These are phyloP conservation scores for Macroglossus sobrinus DNA, from an alignment of 2,113 vertebrate species.

Conservation along the genomic window DNA sequence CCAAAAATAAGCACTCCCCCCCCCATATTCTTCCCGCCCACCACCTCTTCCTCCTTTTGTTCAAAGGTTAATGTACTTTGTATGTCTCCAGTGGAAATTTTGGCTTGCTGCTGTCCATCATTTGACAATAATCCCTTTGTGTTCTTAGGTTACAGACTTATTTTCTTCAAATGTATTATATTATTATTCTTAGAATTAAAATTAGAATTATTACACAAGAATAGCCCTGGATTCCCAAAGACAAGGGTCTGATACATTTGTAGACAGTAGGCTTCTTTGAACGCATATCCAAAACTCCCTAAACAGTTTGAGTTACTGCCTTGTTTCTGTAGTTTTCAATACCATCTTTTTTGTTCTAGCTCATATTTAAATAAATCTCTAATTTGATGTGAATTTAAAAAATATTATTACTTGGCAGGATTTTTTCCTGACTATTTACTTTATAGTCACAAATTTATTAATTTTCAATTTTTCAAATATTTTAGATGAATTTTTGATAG, in stretches of 20 bases:
- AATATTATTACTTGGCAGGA: not conserved
- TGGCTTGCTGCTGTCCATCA: not conserved
- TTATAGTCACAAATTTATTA: not conserved
- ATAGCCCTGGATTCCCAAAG: not conserved
- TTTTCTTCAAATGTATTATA: slow-evolving; percentile 33
- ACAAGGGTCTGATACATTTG: not conserved
- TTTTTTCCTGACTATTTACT: not conserved
- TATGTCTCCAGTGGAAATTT: not conserved
- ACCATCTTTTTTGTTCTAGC: not conserved
- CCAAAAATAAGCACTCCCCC: not conserved
- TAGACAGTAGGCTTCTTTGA: not conserved
- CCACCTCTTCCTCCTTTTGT: not conserved
- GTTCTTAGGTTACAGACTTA: not conserved
- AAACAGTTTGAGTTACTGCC: not conserved
- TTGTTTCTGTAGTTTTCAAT: not conserved
- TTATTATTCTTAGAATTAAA: slow-evolving; percentile 30
- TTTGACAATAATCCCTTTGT: not conserved
- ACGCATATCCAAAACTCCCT: not conserved
- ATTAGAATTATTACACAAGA: slow-evolving; percentile 18
- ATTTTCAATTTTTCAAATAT: not conserved
- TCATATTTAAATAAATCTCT: not conserved
- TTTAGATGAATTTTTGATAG: not conserved
- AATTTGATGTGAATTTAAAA: not conserved
- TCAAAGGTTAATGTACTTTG: not conserved
- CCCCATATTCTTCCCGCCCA: too few species aligned